Evolutionary conservation across 2,113 vertebrate genomes (phyloP).

Genomic region (Pipa parva): DNA sequence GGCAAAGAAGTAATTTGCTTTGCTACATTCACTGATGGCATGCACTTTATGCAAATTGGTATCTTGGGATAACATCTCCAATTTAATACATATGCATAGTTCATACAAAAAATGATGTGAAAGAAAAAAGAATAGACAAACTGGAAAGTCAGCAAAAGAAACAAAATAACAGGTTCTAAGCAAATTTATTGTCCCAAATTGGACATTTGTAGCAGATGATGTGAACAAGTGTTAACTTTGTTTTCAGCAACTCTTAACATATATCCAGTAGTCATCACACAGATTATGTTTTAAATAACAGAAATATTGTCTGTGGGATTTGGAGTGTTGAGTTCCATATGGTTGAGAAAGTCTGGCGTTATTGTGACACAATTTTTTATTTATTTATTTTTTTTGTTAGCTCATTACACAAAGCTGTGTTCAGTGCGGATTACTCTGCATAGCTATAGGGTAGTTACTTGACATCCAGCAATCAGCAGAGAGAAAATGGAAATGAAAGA

Average conservation of each 20-base stretch:
- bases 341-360: slow-evolving; percentile 76
- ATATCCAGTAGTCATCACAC: slow-evolving; percentile 76
- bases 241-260: slow-evolving; percentile 76
- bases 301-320: slow-evolving; percentile 77
- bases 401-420: slow-evolving; percentile 73
- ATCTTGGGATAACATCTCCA: slow-evolving; percentile 98
- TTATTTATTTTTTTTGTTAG: slow-evolving; percentile 65
- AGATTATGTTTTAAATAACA: slow-evolving; percentile 79
- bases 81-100: slow-evolving; percentile 97
- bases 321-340: slow-evolving; percentile 82
- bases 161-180: slow-evolving; percentile 73
- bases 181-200: slow-evolving; percentile 80
- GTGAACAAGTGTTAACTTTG: slow-evolving; percentile 83
- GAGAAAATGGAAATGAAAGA: slow-evolving; percentile 81
- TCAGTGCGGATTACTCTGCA: slow-evolving; percentile 71
- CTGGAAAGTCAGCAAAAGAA: slow-evolving; percentile 75
- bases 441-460: slow-evolving; percentile 78
- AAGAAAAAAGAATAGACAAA: slow-evolving; percentile 52
- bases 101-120: slow-evolving; percentile 76
- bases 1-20: slow-evolving; percentile 97
- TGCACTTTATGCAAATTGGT: slow-evolving; percentile 99
- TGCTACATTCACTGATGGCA: slow-evolving; percentile 97
- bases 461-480: slow-evolving; percentile 80
- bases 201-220: slow-evolving; percentile 86
- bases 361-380: slow-evolving; percentile 80